Conservation (phyloP, 2,888 invertebrate species). For the Cryptophagus acutangulus region DNA sequence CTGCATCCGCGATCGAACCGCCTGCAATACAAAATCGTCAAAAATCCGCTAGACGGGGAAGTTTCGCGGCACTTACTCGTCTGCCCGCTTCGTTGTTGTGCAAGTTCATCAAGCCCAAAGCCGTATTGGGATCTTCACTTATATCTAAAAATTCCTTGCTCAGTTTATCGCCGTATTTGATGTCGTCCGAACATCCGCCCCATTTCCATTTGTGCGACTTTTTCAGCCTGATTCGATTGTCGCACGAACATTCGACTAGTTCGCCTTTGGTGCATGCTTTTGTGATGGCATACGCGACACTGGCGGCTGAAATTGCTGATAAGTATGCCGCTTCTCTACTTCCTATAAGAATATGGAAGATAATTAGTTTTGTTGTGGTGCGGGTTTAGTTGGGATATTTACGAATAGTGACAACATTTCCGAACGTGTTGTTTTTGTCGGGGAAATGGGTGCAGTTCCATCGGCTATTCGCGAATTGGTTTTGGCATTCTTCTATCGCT, state of each 20-base stretch:
- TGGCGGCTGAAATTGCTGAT: constrained; percentile 82
- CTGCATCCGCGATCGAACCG: constrained; percentile 73
- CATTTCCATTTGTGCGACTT: constrained; percentile 79
- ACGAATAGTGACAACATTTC: constrained; percentile 79
- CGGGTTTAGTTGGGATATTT: constrained; percentile 56
- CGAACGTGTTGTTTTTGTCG: constrained; percentile 67
- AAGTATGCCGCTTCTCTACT: constrained; percentile 87
- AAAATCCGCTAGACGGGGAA: not conserved
- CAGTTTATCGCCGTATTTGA: constrained; percentile 78
- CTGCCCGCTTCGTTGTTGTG: constrained; percentile 92
- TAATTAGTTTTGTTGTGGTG: not conserved
- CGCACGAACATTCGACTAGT: constrained; percentile 84
- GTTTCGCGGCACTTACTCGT: constrained; percentile 56
- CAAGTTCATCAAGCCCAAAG: constrained; percentile 79
- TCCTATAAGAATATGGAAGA: constrained; percentile 50
- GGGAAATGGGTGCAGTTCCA: constrained; percentile 85
- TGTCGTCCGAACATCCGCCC: constrained; percentile 92
- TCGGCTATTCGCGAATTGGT: constrained; percentile 79
- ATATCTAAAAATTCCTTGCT: constrained; percentile 84
- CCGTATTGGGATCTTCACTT: constrained; percentile 66
- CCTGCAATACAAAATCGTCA: constrained; percentile 43
- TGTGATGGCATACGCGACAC: constrained; percentile 84
- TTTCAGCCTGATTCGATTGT: constrained; percentile 54
- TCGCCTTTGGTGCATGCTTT: constrained; percentile 82
- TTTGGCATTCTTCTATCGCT: constrained; percentile 85